Conservation (phyloP, 2,888 invertebrate species). For the Tillus elongatus region DNA sequence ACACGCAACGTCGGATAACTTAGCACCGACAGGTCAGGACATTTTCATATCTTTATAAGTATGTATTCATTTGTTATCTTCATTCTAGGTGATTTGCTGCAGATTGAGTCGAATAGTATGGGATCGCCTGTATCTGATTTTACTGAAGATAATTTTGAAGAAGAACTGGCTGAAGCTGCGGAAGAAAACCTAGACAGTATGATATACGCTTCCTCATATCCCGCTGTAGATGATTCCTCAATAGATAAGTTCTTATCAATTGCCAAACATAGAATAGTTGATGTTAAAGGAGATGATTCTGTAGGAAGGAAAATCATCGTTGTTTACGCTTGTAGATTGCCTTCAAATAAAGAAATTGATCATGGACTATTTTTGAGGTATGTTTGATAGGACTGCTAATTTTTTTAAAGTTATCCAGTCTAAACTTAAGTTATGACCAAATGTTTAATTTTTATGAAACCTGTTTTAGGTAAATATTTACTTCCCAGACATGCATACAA, state of each 20-base stretch:
- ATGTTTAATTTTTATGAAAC: too few species aligned
- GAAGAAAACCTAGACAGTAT: slow-evolving; percentile 38
- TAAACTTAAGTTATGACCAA: too few species aligned
- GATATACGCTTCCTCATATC: slow-evolving; percentile 37
- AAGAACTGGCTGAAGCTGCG: slow-evolving; percentile 63
- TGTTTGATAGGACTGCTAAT: too few species aligned
- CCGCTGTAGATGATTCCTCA: slow-evolving; percentile 49
- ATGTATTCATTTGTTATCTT: slow-evolving; percentile 30
- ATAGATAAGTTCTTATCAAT: slow-evolving; percentile 48
- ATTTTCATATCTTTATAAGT: too few species aligned
- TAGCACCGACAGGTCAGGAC: slow-evolving; percentile 54
- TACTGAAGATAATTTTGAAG: slow-evolving; percentile 86
- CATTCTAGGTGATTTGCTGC: slow-evolving; percentile 28
- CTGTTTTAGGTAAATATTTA: too few species aligned
- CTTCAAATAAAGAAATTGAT: slow-evolving; percentile 39
- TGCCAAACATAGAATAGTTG: slow-evolving; percentile 66
- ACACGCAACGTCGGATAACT: slow-evolving; percentile 52
- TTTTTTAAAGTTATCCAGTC: too few species aligned
- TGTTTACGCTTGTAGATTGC: slow-evolving; percentile 83
- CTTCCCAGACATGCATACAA: too few species aligned
- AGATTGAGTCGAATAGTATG: slow-evolving; percentile 41
- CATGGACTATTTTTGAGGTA: slow-evolving; percentile 64
- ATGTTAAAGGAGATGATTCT: slow-evolving; percentile 74
- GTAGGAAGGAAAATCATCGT: slow-evolving; percentile 92
- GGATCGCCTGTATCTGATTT: slow-evolving; percentile 74